Percentiles rank a stretch among this genome's conserved stretches.
phyloP scores from a whole-genome alignment of 2,797 vertebrate species.

The Rallus crepitans region DNA sequence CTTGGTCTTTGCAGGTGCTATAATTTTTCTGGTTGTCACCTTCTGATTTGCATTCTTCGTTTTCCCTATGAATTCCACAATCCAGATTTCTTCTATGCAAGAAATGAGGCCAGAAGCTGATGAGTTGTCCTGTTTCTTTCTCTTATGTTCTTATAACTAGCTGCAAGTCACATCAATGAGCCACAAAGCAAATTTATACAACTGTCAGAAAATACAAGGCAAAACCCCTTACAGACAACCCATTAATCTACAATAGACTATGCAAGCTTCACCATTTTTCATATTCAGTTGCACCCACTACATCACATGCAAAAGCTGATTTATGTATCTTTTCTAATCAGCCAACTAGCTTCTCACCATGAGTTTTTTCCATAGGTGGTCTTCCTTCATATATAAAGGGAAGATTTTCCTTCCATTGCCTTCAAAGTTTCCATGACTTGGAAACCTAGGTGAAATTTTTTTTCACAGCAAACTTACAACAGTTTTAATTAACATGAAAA shows the following conservation, averaged over 20 bases:
- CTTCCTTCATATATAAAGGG: neutral
- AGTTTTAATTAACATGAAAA: neutral
- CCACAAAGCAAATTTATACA: neutral
- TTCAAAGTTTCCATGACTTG: neutral
- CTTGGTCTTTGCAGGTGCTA: neutral
- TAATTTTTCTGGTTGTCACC: neutral
- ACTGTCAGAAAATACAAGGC: neutral
- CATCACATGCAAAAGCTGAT: neutral
- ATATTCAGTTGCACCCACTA: neutral
- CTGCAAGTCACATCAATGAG: neutral
- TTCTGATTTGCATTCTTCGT: neutral
- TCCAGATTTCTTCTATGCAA: neutral
- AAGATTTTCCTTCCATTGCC: neutral
- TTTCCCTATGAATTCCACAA: neutral
- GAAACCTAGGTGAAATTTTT: neutral
- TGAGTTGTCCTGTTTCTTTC: neutral
- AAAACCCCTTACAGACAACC: neutral
- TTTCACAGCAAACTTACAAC: neutral
- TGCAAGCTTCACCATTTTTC: neutral
- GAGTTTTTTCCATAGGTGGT: neutral
- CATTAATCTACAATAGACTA: fast-evolving
- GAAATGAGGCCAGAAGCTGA: neutral
- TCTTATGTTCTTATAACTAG: neutral
- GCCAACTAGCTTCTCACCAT: neutral
- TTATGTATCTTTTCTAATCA: neutral